Conservation (phyloP, 2,113 vertebrate genomes). For the Amblyopsis rosae region DNA sequence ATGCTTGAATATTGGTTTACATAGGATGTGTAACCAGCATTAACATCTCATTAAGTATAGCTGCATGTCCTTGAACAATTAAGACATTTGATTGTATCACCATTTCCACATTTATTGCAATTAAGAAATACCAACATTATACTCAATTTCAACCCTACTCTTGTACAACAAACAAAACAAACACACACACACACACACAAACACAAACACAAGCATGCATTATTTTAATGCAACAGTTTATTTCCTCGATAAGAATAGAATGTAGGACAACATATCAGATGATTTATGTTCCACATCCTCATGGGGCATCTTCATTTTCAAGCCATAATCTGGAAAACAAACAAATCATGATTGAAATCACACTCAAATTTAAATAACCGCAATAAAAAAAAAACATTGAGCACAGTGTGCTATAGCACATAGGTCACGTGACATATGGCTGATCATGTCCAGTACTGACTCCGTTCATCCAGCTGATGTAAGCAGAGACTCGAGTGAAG, state of each 20-base stretch:
- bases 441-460: constrained; percentile 70
- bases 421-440: not conserved
- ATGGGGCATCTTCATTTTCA: constrained; percentile 43
- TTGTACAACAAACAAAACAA: not conserved
- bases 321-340: constrained; percentile 66
- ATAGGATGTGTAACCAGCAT: no score
- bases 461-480: constrained; percentile 82
- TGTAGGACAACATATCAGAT: not conserved
- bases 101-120: no score
- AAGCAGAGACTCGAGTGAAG: constrained; percentile 88
- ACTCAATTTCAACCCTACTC: no score
- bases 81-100: no score
- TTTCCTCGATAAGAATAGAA: constrained; percentile 14
- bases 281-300: constrained; percentile 34
- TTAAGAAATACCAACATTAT: no score
- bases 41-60: no score
- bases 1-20: no score
- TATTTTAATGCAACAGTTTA: constrained; percentile 43
- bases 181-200: no score
- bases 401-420: no score
- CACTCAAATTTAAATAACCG: no score
- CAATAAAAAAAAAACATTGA: no score
- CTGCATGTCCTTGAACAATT: no score
- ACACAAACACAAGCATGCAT: not conserved
- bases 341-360: constrained; percentile 18